Evolutionary conservation across 2,888 invertebrate species (phyloP), one percentile per base, ranked within the genome.

Genomic region (Drosophila atroscutellata): DNA sequence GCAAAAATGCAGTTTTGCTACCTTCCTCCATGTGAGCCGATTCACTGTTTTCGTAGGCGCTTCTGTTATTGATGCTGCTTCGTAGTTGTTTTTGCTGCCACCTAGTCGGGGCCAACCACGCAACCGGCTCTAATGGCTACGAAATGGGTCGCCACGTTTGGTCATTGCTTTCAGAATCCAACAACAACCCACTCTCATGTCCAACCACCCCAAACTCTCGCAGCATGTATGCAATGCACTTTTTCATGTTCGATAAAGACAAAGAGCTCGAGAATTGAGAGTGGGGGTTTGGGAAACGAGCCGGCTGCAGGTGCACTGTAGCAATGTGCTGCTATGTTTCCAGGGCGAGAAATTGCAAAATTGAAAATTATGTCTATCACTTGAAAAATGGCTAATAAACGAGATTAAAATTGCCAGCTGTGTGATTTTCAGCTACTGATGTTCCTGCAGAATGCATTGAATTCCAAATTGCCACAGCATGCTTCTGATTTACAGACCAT

Each of bases 361-460:
- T 87, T 85, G 88, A 89, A 89, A 85, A 85, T 85, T 80, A 87
- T 87, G 85, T 85, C 80, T 75, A 89, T 77, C 86, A 80, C 80
- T 89, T 87, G 89, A 85, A 87, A 89, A 87, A 85, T 89, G 75
- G 86, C 86, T 89, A 85, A 87, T 89, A 85, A 85, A 85, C 88
- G 85, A 85, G 90, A 89, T 89, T 85, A 85, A 85, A 85, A 89
- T 89, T 82, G 88, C 77, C 73, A 71, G 72, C 60, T 61, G 68
- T 72, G 73, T 75, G 85, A 89, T 85, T 85, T 68, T 73, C 66
- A 61, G 69, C 47, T 61, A 37, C 64, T 52, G 47, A 66, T 72
- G 54, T 56, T 60, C 3, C 32, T 39, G 28, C 34, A 37, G 47
- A 56, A 61, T 65, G 75, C 56, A 68, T 57, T 52, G 51, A 47